These are phyloP conservation scores for Saturnia pavonia DNA, from an alignment of 2,888 invertebrate species.

Conservation along the genomic window DNA sequence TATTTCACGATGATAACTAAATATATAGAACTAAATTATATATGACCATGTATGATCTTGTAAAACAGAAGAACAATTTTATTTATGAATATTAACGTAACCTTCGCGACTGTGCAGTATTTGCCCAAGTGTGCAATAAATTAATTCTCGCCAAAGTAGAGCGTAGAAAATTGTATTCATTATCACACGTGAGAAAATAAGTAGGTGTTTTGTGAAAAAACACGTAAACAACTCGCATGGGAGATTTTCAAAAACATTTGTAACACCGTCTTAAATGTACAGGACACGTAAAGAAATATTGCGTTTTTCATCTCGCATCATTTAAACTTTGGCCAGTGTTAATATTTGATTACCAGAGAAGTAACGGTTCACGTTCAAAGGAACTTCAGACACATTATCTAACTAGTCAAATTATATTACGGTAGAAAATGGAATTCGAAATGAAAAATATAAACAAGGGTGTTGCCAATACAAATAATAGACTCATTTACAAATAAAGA, in stretches of 20 bases:
- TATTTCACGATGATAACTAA: not conserved
- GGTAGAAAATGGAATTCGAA: too few relatives aligned
- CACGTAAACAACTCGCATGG: not conserved
- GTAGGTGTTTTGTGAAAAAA: not conserved
- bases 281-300: not conserved
- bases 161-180: constrained; percentile 19
- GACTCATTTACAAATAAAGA: too few relatives aligned
- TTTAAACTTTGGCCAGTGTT: not conserved
- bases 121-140: constrained; percentile 17
- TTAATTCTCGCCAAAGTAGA: not conserved
- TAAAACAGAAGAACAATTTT: not conserved
- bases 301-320: not conserved
- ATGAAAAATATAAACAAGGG: too few relatives aligned
- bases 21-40: not conserved
- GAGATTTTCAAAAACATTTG: not conserved
- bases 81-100: not conserved
- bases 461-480: too few relatives aligned
- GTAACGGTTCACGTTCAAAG: not conserved
- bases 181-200: not conserved
- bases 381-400: too few relatives aligned
- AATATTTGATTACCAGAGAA: not conserved
- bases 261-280: not conserved
- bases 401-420: too few relatives aligned
- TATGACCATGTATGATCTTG: too few relatives aligned
- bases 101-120: constrained; percentile 11